phyloP scores from a whole-genome alignment of 2,113 vertebrate genomes.

The Morphnarchus princeps region DNA sequence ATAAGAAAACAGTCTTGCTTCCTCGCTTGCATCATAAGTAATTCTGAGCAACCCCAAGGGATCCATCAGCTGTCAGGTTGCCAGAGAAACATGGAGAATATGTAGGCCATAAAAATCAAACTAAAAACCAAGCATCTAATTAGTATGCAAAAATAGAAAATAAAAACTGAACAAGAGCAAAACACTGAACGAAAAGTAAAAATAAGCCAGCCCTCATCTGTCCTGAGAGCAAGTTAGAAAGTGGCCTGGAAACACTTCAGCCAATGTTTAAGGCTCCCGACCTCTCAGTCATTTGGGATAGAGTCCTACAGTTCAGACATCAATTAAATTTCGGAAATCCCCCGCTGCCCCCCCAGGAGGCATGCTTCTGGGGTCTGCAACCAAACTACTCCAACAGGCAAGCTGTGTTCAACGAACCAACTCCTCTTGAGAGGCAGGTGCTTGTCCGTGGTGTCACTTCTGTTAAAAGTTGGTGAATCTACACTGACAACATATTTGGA shows the following conservation, averaged over 20 bases:
- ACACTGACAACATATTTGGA: rapidly evolving
- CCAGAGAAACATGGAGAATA: conserved; percentile 78
- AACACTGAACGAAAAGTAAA: not conserved
- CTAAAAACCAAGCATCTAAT: conserved; percentile 72
- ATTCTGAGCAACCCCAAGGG: conserved; percentile 72
- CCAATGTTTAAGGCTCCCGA: not conserved
- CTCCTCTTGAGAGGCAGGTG: not conserved
- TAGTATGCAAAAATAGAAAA: conserved; percentile 71
- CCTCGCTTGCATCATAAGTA: conserved; percentile 70
- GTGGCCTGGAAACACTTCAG: not conserved
- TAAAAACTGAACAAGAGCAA: conserved; percentile 43
- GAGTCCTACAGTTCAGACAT: too few species aligned
- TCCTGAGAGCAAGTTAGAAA: not conserved
- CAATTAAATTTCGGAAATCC: not conserved
- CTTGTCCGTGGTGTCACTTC: not conserved
- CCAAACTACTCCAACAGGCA: not conserved
- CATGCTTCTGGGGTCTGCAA: not conserved
- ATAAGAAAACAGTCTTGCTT: conserved; percentile 47
- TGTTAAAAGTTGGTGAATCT: not conserved
- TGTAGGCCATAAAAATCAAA: conserved; percentile 82
- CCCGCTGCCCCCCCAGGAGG: not conserved
- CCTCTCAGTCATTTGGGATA: not conserved
- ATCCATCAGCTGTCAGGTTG: conserved; percentile 79
- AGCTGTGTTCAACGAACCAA: not conserved
- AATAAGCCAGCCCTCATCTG: not conserved